phyloP scores from a whole-genome alignment of 1,140 invertebrate species.

The Portunus trituberculatus region DNA sequence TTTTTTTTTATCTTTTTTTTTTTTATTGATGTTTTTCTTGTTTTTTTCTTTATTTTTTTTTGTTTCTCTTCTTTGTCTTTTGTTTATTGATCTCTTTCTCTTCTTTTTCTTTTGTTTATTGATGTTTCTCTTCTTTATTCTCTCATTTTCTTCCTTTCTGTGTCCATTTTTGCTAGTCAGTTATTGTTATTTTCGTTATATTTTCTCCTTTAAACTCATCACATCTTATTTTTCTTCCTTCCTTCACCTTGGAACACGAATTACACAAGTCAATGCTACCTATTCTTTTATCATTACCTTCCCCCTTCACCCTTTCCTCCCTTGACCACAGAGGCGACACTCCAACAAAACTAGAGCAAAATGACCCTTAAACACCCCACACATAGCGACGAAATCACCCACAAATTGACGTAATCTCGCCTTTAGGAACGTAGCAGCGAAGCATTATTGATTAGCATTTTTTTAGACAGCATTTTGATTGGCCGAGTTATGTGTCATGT shows the following conservation, averaged over 20 bases:
- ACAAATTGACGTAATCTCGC: background rate
- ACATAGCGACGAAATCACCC: background rate
- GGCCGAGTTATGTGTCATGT: constrained; percentile 42
- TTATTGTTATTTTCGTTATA: background rate
- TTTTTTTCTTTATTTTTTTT: background rate
- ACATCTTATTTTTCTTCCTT: background rate
- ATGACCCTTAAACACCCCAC: background rate
- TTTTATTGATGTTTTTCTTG: background rate
- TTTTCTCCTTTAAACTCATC: too few species aligned
- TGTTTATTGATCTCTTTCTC: background rate
- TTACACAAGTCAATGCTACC: background rate
- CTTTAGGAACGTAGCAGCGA: background rate
- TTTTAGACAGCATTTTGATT: constrained; percentile 59
- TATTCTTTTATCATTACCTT: background rate
- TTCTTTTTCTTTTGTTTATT: background rate
- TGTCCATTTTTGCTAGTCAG: background rate
- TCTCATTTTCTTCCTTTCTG: background rate
- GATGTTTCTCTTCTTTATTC: background rate
- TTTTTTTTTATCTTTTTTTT: background rate
- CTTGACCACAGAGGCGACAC: background rate
- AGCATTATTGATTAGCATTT: constrained; percentile 35
- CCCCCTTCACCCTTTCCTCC: background rate
- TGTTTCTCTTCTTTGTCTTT: background rate
- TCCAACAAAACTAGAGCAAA: background rate
- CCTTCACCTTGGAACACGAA: background rate